Base-by-base conservation (phyloP, 2,113 vertebrate genomes). In the Oenanthe melanoleuca region DNA sequence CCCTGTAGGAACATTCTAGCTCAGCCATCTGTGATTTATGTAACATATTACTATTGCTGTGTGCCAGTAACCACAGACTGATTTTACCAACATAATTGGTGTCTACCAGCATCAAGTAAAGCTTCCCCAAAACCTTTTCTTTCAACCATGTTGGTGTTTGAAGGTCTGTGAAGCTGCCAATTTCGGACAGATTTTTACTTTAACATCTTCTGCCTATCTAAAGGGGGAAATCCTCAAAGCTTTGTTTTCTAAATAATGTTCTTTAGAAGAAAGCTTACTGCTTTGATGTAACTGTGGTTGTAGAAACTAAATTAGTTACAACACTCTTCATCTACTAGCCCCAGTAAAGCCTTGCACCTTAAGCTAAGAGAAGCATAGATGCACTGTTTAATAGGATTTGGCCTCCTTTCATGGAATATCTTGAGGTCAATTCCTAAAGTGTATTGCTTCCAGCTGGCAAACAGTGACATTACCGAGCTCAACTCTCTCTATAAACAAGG, bases 371-470 rank as follows among this genome's bases (percentile, higher is more conserved):
- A 95, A 95, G 71, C 95, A 95, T 91, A 90, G 88, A 96, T 91
- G 92, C 90, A 90, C 96, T 88, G 70, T 97, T 95, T 81, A 95
- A 96, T 64, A 91, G 91, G 80, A 91, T 82, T 92, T 96, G 82
- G 93, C 75, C 96, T 96, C 91, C 87, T 96, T 95, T 97, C n/a
- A 19, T 13, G 75, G 96, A 96, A 94, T 67, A 97, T 94, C 84
- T 92, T 94, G 82, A 96, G 92, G 81, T 95, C 84, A 95, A 40
- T 71, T 95, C 77, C 74, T 95, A 63, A 97, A 86, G 50, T 63
- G 56, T 52, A 77, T 73, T 93, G 88, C 55, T 89, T 74, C 95
- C 90, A 94, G 73, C 75, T 91, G 95, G 92, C 57, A 88, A 90
- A 89, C 2, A 2, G 52, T 53, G 80, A 89, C 73, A 80, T 66